These are phyloP conservation scores for Chelonia mydas DNA, from an alignment of 2,797 vertebrate genomes.

Conservation along the genomic window DNA sequence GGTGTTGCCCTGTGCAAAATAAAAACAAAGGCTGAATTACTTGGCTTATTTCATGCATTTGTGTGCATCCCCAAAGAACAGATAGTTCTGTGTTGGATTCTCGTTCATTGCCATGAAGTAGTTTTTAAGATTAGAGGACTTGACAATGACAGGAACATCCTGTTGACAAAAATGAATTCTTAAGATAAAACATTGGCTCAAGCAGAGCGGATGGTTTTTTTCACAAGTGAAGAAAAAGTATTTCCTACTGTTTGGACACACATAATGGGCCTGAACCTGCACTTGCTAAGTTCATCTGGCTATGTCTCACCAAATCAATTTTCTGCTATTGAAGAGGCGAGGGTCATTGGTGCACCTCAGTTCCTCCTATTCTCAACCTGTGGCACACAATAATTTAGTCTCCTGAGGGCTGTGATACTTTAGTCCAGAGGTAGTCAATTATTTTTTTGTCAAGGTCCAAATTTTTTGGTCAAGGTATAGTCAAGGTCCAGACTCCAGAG, in stretches of 20 bases:
- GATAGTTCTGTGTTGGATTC: neutral
- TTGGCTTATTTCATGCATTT: conserved; percentile 1
- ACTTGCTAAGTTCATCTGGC: neutral
- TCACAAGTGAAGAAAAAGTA: neutral
- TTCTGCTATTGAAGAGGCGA: too few species aligned
- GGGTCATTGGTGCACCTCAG: too few species aligned
- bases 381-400: too few species aligned
- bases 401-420: too few species aligned
- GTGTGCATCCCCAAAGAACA: neutral
- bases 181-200: conserved; percentile 60
- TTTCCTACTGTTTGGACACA: neutral
- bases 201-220: neutral
- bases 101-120: conserved; percentile 24
- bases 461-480: too few species aligned
- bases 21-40: neutral
- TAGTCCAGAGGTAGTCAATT: too few species aligned
- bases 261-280: neutral
- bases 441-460: too few species aligned
- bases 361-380: too few species aligned
- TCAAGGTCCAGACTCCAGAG: too few species aligned
- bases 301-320: too few species aligned
- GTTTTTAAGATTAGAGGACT: conserved; percentile 59
- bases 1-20: neutral
- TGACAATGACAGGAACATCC: conserved; percentile 75
- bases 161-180: conserved; percentile 77